Percentiles rank a stretch among this genome's conserved stretches.
phyloP scores from a whole-genome alignment of 2,888 invertebrate species.

The Pharmacophagus antenor region DNA sequence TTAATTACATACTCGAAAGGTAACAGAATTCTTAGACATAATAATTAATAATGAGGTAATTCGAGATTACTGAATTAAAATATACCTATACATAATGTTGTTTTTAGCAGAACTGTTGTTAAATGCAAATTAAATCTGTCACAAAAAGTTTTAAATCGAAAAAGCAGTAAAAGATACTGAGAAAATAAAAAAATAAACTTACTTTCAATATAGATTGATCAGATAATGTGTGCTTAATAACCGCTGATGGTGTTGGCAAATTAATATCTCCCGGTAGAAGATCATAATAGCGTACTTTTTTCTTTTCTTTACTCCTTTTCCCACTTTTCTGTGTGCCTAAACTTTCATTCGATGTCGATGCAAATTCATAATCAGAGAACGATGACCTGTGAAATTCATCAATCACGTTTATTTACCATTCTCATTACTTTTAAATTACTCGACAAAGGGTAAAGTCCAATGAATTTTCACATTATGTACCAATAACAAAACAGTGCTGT shows the following conservation, averaged over 20 bases:
- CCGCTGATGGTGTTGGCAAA: constrained; percentile 50
- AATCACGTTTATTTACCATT: no score
- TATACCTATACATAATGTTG: no score
- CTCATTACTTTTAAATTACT: no score
- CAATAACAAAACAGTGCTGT: background rate
- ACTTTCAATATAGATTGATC: constrained; percentile 64
- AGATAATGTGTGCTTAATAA: constrained; percentile 59
- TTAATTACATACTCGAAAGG: no score
- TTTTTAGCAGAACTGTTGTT: background rate
- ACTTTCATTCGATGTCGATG: constrained; percentile 41
- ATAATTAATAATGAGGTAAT: no score
- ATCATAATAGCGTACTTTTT: constrained; percentile 60
- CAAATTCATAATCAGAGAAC: constrained; percentile 41
- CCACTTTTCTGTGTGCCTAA: constrained; percentile 41
- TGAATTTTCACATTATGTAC: background rate
- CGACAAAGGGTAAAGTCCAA: no score
- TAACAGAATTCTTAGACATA: no score
- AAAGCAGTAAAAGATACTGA: background rate
- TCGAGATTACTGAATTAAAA: no score
- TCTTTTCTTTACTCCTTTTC: constrained; percentile 42
- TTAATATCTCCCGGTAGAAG: constrained; percentile 54
- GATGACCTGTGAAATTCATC: constrained; percentile 35
- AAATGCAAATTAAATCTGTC: constrained; percentile 3
- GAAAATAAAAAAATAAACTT: constrained; percentile 37
- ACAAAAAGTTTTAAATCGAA: background rate